Percentiles rank a stretch among this genome's conserved stretches.
Evolutionary conservation across 2,113 vertebrate genomes (phyloP).

Genomic region (Elephas maximus): DNA sequence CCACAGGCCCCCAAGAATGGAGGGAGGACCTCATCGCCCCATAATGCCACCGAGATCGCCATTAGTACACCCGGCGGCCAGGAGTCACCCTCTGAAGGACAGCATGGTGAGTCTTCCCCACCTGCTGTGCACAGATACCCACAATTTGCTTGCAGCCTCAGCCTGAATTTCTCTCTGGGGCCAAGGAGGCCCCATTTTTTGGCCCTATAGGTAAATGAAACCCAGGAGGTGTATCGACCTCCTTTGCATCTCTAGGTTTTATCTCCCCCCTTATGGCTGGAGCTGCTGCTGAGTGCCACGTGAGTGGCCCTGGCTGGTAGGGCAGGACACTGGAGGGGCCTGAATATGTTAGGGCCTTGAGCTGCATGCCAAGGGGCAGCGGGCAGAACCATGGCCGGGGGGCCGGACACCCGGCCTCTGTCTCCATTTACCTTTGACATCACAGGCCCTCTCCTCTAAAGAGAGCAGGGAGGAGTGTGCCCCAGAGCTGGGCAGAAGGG

Average conservation of each 20-base stretch:
- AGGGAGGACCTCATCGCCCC: constrained; percentile 22
- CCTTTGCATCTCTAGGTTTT: not conserved
- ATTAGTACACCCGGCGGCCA: not conserved
- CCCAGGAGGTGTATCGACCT: not conserved
- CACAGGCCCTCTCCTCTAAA: not conserved
- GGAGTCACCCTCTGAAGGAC: not conserved
- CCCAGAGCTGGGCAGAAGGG: not conserved
- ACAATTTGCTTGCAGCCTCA: not conserved
- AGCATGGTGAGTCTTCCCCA: constrained; percentile 49
- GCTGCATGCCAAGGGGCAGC: not conserved
- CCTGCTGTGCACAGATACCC: rapidly evolving
- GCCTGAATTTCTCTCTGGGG: not conserved
- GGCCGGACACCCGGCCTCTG: not conserved
- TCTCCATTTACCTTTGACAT: not conserved
- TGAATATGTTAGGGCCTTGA: not conserved
- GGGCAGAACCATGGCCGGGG: not conserved
- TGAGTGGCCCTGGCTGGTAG: not conserved
- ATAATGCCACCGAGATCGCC: not conserved
- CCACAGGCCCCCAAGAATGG: constrained; percentile 71
- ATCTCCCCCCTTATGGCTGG: not conserved
- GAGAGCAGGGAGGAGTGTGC: not conserved
- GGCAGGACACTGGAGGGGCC: not conserved
- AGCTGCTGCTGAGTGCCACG: not conserved
- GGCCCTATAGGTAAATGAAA: not conserved
- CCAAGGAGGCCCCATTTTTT: not conserved